Percentiles rank a stretch among this genome's conserved stretches.
These are phyloP conservation scores for Suncus etruscus DNA, from an alignment of 2,113 vertebrate species.

Conservation along the genomic window DNA sequence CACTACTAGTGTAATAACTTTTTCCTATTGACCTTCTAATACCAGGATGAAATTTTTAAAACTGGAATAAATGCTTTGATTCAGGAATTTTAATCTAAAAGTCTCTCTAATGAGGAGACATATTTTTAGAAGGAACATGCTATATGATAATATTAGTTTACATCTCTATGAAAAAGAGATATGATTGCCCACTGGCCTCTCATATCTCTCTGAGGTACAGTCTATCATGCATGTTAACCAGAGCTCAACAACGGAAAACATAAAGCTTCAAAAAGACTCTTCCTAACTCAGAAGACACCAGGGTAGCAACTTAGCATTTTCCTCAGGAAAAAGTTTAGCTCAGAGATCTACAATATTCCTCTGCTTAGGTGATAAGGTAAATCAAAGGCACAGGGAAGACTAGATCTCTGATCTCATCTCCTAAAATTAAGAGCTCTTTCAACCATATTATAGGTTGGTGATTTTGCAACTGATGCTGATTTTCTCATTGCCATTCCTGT, in stretches of 20 bases:
- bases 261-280: background rate
- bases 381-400: background rate
- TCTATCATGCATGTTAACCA: background rate
- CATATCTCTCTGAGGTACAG: background rate
- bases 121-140: background rate
- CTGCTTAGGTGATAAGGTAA: fast-evolving
- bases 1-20: background rate
- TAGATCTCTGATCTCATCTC: background rate
- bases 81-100: slow-evolving; percentile 35
- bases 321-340: background rate
- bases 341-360: background rate
- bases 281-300: background rate
- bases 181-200: background rate
- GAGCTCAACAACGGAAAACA: background rate
- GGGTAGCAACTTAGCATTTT: background rate
- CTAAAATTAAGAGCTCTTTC: background rate
- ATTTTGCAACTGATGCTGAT: background rate
- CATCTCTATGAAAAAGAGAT: slow-evolving; percentile 28
- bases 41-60: slow-evolving; percentile 22
- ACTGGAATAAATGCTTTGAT: background rate
- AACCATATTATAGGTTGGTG: background rate
- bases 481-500: fast-evolving
- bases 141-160: background rate
- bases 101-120: background rate
- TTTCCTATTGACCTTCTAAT: background rate